Evolutionary conservation across 2,888 invertebrate species (phyloP).

Genomic region (Girardia tigrina): DNA sequence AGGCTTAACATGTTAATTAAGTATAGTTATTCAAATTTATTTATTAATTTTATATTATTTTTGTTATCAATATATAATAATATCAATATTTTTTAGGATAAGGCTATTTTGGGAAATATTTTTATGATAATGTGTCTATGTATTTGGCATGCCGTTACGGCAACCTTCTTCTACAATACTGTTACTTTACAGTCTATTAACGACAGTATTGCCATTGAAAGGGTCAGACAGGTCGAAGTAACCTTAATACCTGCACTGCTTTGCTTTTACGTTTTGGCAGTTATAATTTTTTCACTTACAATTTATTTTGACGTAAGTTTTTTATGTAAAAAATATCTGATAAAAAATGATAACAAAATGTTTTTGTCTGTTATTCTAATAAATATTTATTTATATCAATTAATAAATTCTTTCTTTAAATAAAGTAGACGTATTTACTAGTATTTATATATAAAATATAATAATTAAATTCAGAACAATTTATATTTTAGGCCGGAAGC

Average conservation of each 20-base stretch:
- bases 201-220: not conserved
- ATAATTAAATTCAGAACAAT: too few species aligned
- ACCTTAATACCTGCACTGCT: not conserved
- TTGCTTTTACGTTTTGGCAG: not conserved
- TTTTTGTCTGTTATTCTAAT: too few species aligned
- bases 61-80: too few species aligned
- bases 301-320: conserved; percentile 12
- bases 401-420: too few species aligned
- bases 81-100: conserved; percentile 1
- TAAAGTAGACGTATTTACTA: too few species aligned
- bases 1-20: too few species aligned
- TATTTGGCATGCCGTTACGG: not conserved
- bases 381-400: too few species aligned
- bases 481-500: not conserved
- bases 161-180: not conserved
- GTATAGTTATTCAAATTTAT: too few species aligned
- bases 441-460: too few species aligned
- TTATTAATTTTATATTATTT: too few species aligned
- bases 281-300: not conserved
- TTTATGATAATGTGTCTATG: not conserved
- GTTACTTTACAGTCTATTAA: not conserved
- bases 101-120: not conserved
- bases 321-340: too few species aligned
- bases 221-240: not conserved
- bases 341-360: too few species aligned